These are phyloP conservation scores for Serilophus lunatus DNA, from an alignment of 2,113 vertebrate species.

Conservation along the genomic window DNA sequence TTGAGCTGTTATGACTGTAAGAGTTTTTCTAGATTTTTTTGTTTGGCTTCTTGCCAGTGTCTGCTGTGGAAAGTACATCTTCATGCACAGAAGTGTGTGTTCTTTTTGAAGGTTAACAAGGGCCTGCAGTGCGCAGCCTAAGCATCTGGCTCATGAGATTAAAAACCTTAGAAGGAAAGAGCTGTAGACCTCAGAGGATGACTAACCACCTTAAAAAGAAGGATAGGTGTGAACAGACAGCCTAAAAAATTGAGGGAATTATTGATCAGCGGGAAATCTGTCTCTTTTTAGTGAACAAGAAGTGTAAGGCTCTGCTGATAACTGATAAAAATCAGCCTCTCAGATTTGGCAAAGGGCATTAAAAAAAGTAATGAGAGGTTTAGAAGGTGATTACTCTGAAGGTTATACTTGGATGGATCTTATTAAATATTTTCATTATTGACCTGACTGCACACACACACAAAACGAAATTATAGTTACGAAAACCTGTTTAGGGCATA, in stretches of 20 bases:
- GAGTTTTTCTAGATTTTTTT: background rate
- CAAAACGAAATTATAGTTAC: background rate
- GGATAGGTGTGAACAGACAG: background rate
- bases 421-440: conserved; percentile 51
- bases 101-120: conserved; percentile 54
- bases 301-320: background rate
- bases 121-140: conserved; percentile 25
- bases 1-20: background rate
- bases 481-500: background rate
- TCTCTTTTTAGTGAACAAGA: background rate
- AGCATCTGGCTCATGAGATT: conserved; percentile 60
- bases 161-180: conserved; percentile 5
- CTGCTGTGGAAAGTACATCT: conserved; percentile 41
- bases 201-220: conserved; percentile 28
- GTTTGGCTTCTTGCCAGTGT: background rate
- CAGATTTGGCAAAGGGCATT: conserved; percentile 7
- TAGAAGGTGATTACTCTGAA: conserved; percentile 3
- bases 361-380: conserved; percentile 2
- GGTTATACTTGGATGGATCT: background rate
- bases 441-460: background rate
- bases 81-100: background rate
- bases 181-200: background rate
- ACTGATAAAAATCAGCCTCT: conserved; percentile 20
- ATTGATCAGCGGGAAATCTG: background rate
- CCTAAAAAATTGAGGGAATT: background rate